These are phyloP conservation scores for Neomonachus schauinslandi DNA, from an alignment of 2,113 vertebrate genomes.

Conservation along the genomic window DNA sequence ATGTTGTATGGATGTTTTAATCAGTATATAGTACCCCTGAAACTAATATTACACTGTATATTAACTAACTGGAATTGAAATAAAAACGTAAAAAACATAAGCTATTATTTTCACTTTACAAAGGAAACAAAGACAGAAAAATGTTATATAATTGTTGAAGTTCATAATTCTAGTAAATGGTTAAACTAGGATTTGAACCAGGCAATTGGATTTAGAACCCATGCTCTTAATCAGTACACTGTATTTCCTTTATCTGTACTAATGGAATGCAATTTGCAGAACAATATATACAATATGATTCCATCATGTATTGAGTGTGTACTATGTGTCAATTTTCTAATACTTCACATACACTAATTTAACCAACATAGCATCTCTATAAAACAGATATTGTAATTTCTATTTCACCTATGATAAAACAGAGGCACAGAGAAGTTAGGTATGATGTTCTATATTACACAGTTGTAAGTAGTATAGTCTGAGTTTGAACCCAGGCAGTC, in stretches of 20 bases:
- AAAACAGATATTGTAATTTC: not conserved
- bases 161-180: not conserved
- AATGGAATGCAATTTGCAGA: not conserved
- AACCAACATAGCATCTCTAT: not conserved
- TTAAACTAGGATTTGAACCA: not conserved
- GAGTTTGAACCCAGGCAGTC: not conserved
- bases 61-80: not conserved
- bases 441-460: not conserved
- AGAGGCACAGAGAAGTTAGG: not conserved
- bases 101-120: not conserved
- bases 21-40: not conserved
- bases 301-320: not conserved
- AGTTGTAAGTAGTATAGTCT: not conserved
- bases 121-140: slow-evolving; percentile 28
- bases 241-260: not conserved
- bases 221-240: not conserved
- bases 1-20: not conserved
- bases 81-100: not conserved
- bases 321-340: not conserved
- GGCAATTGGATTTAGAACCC: not conserved
- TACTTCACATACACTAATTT: not conserved
- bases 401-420: not conserved
- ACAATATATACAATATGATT: not conserved
- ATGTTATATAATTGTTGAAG: not conserved
- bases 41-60: not conserved